Conservation (phyloP, 2,113 vertebrate species). For the Neoarius graeffei region DNA sequence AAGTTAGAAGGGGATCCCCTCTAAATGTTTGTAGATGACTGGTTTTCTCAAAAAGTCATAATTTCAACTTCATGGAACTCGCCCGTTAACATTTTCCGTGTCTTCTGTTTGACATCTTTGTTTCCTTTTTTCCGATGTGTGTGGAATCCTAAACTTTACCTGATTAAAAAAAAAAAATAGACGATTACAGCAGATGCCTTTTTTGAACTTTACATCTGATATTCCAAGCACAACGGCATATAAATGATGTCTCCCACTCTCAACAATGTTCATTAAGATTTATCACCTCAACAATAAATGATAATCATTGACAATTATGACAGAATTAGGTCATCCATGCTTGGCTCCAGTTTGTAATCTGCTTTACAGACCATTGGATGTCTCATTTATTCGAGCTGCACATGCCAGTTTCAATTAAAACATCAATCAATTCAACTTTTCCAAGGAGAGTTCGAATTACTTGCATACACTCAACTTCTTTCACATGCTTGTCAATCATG, state of each 20-base stretch:
- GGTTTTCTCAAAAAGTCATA: neutral
- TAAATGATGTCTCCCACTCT: neutral
- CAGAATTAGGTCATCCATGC: neutral
- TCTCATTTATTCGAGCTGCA: constrained; percentile 19
- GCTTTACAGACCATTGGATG: neutral
- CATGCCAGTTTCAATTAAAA: constrained; percentile 29
- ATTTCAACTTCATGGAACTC: neutral
- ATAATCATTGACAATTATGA: neutral
- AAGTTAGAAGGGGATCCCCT: neutral
- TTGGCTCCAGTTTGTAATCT: neutral
- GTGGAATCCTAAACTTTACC: neutral
- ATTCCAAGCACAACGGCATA: neutral
- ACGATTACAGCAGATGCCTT: neutral
- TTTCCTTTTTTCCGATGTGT: neutral
- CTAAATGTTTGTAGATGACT: neutral
- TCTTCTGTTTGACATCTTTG: neutral
- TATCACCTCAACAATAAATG: neutral
- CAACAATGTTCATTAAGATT: neutral
- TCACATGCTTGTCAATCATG: constrained; percentile 32
- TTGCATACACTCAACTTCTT: neutral
- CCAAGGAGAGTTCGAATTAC: constrained; percentile 2
- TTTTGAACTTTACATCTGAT: neutral
- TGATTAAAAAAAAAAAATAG: neutral
- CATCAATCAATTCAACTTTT: neutral
- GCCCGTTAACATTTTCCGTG: neutral